A percentile compares a stretch with the other conserved stretches of the same genome.
These are phyloP conservation scores for Rhinella marina DNA, from an alignment of 2,797 vertebrate genomes.

Conservation along the genomic window DNA sequence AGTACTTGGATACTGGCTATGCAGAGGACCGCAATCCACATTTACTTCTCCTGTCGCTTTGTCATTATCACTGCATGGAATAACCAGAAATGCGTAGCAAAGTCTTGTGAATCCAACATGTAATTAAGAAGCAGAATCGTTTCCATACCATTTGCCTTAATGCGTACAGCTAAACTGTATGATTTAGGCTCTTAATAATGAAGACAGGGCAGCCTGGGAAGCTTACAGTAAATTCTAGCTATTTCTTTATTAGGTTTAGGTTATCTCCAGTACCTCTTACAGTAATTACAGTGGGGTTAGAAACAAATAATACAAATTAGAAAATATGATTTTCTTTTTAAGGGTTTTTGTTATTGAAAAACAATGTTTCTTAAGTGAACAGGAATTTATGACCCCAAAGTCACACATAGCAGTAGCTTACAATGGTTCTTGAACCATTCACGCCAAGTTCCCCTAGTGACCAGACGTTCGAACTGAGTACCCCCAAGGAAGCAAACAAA, in stretches of 20 bases:
- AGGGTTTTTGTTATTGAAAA: background rate
- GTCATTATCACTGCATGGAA: constrained; percentile 12
- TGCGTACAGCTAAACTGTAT: background rate
- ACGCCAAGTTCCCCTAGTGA: too few species aligned
- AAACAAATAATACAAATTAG: background rate
- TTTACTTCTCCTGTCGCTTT: background rate
- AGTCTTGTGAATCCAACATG: background rate
- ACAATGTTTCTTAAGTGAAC: background rate
- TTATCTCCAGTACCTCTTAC: background rate
- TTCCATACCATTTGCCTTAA: background rate
- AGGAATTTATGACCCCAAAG: background rate
- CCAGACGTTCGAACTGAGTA: too few species aligned
- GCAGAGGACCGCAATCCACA: background rate
- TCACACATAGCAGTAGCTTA: too few species aligned
- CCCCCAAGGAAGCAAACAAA: too few species aligned
- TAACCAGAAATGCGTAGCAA: background rate
- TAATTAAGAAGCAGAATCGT: constrained; percentile 8
- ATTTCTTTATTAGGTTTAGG: background rate
- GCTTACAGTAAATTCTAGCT: background rate
- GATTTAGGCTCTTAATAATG: constrained; percentile 11
- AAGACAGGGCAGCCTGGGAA: background rate
- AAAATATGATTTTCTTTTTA: background rate
- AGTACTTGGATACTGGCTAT: constrained; percentile 3
- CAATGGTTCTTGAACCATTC: too few species aligned
- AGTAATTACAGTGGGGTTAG: background rate